phyloP scores from a whole-genome alignment of 1,140 invertebrate genomes.

The Drosophila mauritiana region DNA sequence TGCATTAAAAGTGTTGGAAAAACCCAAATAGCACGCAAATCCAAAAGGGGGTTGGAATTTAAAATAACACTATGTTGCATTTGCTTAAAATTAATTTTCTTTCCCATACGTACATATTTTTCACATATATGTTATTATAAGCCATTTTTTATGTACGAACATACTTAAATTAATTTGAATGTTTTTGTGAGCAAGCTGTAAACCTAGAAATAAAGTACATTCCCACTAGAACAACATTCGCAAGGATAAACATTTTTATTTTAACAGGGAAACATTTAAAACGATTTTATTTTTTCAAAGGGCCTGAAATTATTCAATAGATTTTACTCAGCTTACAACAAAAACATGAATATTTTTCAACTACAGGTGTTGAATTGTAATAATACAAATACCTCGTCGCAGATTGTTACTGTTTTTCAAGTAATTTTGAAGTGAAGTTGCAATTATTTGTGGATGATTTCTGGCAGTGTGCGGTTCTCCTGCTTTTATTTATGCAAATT shows the following conservation, averaged over 20 bases:
- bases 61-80: neutral
- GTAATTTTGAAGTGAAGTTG: too few species aligned
- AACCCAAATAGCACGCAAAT: neutral
- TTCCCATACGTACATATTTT: neutral
- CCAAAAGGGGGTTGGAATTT: too few species aligned
- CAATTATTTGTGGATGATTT: too few species aligned
- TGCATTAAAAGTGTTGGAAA: neutral
- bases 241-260: neutral
- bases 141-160: neutral
- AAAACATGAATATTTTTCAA: too few species aligned
- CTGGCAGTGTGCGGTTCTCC: slow-evolving; percentile 7
- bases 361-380: too few species aligned
- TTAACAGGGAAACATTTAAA: neutral
- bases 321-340: too few species aligned
- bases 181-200: neutral
- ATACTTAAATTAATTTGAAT: neutral
- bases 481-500: slow-evolving; percentile 69
- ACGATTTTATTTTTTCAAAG: neutral
- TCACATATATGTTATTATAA: neutral
- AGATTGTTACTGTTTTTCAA: too few species aligned
- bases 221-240: neutral
- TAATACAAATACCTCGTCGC: too few species aligned
- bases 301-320: too few species aligned
- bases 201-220: neutral
- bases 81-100: neutral